Evolutionary conservation across 2,888 invertebrate genomes (phyloP), one percentile per base, ranked within the genome.

Genomic region (Megaustenia siamemsis): DNA sequence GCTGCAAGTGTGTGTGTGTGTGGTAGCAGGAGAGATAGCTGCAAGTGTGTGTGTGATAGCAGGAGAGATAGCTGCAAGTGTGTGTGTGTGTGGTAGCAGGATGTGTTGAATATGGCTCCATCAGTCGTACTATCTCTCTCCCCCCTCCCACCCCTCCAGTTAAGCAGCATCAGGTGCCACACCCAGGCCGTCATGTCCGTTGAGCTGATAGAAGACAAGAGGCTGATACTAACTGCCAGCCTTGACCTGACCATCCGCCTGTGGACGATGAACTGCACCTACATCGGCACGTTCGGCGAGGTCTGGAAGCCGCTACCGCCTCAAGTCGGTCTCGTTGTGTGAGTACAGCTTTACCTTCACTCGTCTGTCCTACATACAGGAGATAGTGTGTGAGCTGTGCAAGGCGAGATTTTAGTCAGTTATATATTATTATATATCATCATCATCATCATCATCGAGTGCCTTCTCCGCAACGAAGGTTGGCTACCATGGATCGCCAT

Each of bases 151-250:
- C 12, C 6, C 8, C 21, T 8, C 1, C 71, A 85, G 32, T 88
- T 93, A 53, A 93, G 92, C 87, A 91, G 91, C 21, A 96, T 96
- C 92, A 87, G 91, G 90, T 97, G 95, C 0, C 97, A 97, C 92
- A 94, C 96, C 79, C 95, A 95, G 92, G 95, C 96, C 82, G 94
- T 97, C 90, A 96, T 96, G 89, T 94, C 95, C 83, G 93, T 97
- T 80, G 95, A 96, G 43, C 96, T 96, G 92, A 95, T 97, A 86
- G 95, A 96, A 88, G 95, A 95, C 79, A 95, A 95, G 38, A 94
- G 96, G 90, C 95, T 97, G 24, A 92, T 97, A 83, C 94, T 97
- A 88, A 96, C 90, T 95, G 96, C 87, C 3, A 96, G 96, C 89
- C 95, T 95, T 83, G 97, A 97, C 77, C 76, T 71, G 21, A 85